These are phyloP conservation scores for Brassicogethes aeneus DNA, from an alignment of 2,888 invertebrate genomes.

Conservation along the genomic window DNA sequence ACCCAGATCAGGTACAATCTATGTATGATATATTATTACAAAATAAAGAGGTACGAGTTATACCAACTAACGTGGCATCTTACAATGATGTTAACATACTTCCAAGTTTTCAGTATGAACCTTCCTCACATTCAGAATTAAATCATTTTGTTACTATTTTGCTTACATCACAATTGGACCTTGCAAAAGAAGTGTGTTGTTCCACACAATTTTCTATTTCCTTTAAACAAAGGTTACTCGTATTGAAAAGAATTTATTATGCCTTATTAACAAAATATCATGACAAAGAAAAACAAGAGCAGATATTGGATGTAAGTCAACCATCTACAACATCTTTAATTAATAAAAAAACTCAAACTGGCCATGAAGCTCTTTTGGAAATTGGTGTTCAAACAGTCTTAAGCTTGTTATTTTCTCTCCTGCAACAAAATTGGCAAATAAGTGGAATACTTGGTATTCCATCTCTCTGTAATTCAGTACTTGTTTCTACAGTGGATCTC, in stretches of 20 bases:
- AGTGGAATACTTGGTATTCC: constrained; percentile 36
- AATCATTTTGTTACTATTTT: constrained; percentile 46
- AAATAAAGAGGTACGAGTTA: constrained; percentile 44
- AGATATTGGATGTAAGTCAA: constrained; percentile 7
- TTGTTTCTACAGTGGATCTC: constrained; percentile 48
- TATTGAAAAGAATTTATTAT: constrained; percentile 49
- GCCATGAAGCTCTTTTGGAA: constrained; percentile 49
- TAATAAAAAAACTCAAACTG: constrained; percentile 12
- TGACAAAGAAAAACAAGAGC: constrained; percentile 36
- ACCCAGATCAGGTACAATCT: constrained; percentile 43
- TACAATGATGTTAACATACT: constrained; percentile 38
- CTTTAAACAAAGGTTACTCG: constrained; percentile 46
- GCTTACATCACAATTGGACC: constrained; percentile 44
- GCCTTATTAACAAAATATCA: constrained; percentile 49
- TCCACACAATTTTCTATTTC: constrained; percentile 49
- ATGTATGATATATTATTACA: constrained; percentile 47
- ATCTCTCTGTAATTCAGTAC: constrained; percentile 49
- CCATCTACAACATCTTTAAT: not conserved
- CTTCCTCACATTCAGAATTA: constrained; percentile 41
- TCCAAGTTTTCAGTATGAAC: constrained; percentile 47
- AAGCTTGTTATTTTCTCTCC: constrained; percentile 48
- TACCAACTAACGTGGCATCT: constrained; percentile 29
- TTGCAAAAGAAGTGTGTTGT: constrained; percentile 47
- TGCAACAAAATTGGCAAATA: constrained; percentile 50
- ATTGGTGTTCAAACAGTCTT: constrained; percentile 54